These are phyloP conservation scores for Catocala nupta DNA, from an alignment of 2,888 invertebrate species.

Conservation along the genomic window DNA sequence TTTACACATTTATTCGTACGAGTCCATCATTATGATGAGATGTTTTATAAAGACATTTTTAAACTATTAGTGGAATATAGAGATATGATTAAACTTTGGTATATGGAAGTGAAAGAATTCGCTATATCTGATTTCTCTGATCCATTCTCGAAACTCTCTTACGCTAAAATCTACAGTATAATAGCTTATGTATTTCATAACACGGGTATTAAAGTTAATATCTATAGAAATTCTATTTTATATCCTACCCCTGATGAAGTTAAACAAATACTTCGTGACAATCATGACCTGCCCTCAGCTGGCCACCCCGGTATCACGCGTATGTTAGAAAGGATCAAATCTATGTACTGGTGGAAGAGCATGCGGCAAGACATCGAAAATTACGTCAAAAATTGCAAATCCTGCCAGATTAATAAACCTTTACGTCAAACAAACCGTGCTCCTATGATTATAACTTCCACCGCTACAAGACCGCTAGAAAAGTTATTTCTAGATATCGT, in stretches of 20 bases:
- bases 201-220: conserved; percentile 2
- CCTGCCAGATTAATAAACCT: conserved; percentile 23
- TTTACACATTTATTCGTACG: too few species aligned
- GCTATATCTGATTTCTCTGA: conserved; percentile 6
- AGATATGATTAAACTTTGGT: too few species aligned
- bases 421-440: conserved; percentile 16
- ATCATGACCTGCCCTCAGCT: not conserved
- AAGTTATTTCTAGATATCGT: conserved; percentile 14
- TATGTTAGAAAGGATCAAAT: not conserved
- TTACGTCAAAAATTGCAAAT: conserved; percentile 19
- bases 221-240: conserved; percentile 9
- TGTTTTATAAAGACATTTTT: too few species aligned
- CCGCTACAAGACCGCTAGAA: conserved; percentile 10
- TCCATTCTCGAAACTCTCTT: conserved; percentile 6
- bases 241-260: conserved; percentile 13
- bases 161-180: conserved; percentile 6
- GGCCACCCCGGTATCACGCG: conserved; percentile 3
- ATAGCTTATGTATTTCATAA: conserved; percentile 7
- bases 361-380: conserved; percentile 8
- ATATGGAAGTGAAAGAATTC: conserved; percentile 7
- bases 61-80: too few species aligned
- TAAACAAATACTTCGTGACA: not conserved
- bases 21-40: too few species aligned
- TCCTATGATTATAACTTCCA: conserved; percentile 17
- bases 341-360: too few species aligned